Evolutionary conservation across 1,140 invertebrate species (phyloP), one percentile per base, ranked within the genome.

Genomic region (Homarus americanus): DNA sequence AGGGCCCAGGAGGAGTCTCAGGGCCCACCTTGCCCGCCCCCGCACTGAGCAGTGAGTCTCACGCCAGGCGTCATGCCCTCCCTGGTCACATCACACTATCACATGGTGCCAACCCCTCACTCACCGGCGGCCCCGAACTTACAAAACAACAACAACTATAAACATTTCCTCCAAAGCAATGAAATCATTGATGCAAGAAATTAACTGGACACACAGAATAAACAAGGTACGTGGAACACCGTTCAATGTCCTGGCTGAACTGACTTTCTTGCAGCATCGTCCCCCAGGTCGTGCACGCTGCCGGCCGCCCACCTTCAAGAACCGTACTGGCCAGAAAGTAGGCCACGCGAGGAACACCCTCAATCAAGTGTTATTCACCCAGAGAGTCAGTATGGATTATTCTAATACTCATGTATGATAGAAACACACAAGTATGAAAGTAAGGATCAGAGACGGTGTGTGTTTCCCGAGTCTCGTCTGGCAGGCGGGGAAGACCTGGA

Each of bases 121-220:
- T 41, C 34, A 41, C 34, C 58, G 32, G 32, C 7, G 15, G 58
- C 41, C 41, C 38, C 41, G 28, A 80, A 75, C 32, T 79, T 69
- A 76, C 4, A 58, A 44, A 86, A 38, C 84, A 86, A 75, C 83
- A 75, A 75, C 32, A 73, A 78, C 44, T 41, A 69, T 17, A 72
- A 69, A 40, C 58, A 80, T 63, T 79, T 72, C 28, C 63, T 40
- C 63, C 86, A 88, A 41, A 79, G 78, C 76, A 80, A 69, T 44
- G 86, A 69, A 88, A 88, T 69, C 86, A 88, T 88, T 69, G 78
- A 69, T 69, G 75, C 20, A 38, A 86, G 41, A 69, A 78, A 88
- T 34, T 66, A 44, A 69, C n/a, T 40, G 34, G 53, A 58, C 28
- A 69, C 86, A 88, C 63, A 72, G 53, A 75, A 41, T 34, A 86